Evolutionary conservation across 2,113 vertebrate genomes (phyloP), one percentile per base, ranked within the genome.

Genomic region (Hylia prasina): DNA sequence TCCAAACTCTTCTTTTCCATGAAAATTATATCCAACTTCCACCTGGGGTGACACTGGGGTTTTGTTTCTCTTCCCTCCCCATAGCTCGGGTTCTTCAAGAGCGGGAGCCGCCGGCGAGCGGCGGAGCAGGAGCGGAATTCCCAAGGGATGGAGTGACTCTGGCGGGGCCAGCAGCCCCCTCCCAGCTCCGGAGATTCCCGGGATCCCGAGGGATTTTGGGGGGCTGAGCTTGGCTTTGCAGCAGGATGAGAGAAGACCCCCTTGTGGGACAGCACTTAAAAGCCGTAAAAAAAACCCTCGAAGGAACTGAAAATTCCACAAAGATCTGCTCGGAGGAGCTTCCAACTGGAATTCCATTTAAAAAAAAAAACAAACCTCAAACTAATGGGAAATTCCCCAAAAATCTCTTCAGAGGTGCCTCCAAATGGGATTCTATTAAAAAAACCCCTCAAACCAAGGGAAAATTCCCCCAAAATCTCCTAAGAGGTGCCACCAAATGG

Each of bases 71-170:
- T 93, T 68, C 66, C 7, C 57, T 65, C 19, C 91, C 75, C 75
- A 24, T 98, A 99, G 99, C 98, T 99, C 24, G 99, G 99, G 65
- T 99, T 99, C 96, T 99, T 99, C 89, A 98, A 98, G 95, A 98
- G 98, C 7, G 97, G 98, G 94, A 98, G 97, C 84, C 98, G 96
- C 56, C 97, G 97, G 94, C 95, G 97, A 65, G 98, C 97, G 10
- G 96, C 97, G 2, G 93, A 97, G 69, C 81, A 64, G 89, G 97
- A 97, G 83, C 93, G 58, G 53, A 97, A 97, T 42, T 86, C 97
- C 93, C 99, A 98, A 85, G 96, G 96, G 45, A 87, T 98, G 79
- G 98, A 99, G 92, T 98, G 97, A 98, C 61, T 39, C 75, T 35
- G 42, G 21, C 0, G 5, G 87, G 79, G 48, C n/a, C 47, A 5